Evolutionary conservation across 2,888 invertebrate species (phyloP), one percentile per base, ranked within the genome.

Genomic region (Microctonus brassicae): DNA sequence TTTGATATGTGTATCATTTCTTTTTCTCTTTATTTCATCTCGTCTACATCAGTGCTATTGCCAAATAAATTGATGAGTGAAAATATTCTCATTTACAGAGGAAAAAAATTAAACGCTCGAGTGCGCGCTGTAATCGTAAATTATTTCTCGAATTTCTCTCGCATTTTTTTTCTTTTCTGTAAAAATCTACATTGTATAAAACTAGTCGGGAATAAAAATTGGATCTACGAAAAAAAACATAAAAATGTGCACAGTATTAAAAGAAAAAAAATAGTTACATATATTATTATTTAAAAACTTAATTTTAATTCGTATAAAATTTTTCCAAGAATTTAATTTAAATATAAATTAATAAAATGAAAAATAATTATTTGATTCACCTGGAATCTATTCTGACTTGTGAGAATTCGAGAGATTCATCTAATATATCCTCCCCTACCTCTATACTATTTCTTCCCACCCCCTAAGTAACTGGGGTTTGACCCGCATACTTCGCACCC

Each of bases 401-500:
- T 17, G 17, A 6, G 47, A 17, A 47, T 63, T 39, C 36, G 26
- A 11, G 33, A 67, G 62, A 52, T 33, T 57, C 42, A 24, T 67
- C 24, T 42, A 69, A 62, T 69, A 71, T 69, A 53, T 61, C 68
- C 73, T 57, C 36, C 24, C 55, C 22, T 20, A 20, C 20, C 17
- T 34, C 20, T 17, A 10, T 10, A 20, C 34, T 33, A 22, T 60
- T 34, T 34, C 34, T 11, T 62, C 11, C 10, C 24, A 57, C 57
- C 26, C 57, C 2, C 10, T 20, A n/a, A n/a, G n/a, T n/a, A n/a
- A n/a, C n/a, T n/a, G n/a, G 57, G n/a, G 6, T 24, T 29, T 72
- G 72, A 76, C 70, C 67, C 70, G 75, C 75, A 75, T 73, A 76
- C 71, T 72, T 75, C 67, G 62, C 73, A 75, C 68, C 70, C 72